phyloP scores from a whole-genome alignment of 2,113 vertebrate genomes.

The Furnarius figulus region DNA sequence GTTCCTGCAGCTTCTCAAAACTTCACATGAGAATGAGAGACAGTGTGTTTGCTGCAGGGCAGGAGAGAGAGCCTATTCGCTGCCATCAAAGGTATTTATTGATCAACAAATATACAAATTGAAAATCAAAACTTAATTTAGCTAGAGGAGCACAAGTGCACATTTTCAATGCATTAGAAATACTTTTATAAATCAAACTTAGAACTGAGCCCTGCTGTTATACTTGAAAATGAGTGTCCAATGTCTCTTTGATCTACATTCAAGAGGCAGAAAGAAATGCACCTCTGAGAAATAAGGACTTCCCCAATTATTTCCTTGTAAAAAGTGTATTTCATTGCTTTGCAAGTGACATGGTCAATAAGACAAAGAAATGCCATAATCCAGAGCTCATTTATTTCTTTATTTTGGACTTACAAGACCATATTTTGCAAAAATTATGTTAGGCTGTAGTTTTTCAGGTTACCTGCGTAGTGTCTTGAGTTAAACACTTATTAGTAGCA shows the following conservation, averaged over 20 bases:
- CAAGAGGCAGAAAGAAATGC: not conserved
- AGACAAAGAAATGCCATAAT: not conserved
- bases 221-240: not conserved
- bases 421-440: not conserved
- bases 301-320: not conserved
- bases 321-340: not conserved
- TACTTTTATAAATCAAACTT: not conserved
- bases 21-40: not conserved
- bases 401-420: not conserved
- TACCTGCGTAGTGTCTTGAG: not conserved
- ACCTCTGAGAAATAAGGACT: not conserved
- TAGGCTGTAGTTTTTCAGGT: not conserved
- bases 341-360: not conserved
- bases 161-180: slow-evolving; percentile 13
- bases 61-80: not conserved
- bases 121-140: slow-evolving; percentile 34
- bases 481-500: not conserved
- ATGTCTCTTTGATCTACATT: not conserved
- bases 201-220: not conserved
- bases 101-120: not conserved
- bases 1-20: not conserved
- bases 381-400: not conserved
- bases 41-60: not conserved
- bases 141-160: not conserved
- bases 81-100: not conserved